phyloP scores from a whole-genome alignment of 1,140 invertebrate genomes.

The Apis cerana region DNA sequence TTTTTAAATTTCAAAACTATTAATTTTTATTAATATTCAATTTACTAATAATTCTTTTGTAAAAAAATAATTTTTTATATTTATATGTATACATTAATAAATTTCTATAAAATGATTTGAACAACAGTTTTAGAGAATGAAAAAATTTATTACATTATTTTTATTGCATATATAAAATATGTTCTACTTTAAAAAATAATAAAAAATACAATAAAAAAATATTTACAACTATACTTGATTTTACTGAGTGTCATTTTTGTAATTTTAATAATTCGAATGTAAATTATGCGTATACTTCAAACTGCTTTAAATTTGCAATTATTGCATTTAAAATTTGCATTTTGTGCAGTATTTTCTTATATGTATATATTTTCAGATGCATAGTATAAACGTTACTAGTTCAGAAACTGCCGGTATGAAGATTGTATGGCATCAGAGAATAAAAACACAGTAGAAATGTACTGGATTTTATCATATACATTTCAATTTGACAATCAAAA shows the following conservation, averaged over 20 bases:
- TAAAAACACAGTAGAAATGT: constrained; percentile 38
- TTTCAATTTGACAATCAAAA: constrained; percentile 26
- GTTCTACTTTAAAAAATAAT: not conserved
- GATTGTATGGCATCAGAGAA: constrained; percentile 15
- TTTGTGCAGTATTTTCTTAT: not conserved
- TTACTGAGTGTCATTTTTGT: not conserved
- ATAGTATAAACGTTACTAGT: not conserved
- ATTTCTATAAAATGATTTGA: not conserved
- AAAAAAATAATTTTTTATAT: not conserved
- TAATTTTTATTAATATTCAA: not conserved
- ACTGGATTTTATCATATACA: not conserved
- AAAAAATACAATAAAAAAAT: not conserved
- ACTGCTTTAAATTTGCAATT: constrained; percentile 7
- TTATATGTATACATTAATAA: not conserved
- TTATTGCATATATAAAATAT: not conserved
- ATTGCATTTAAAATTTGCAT: constrained; percentile 4
- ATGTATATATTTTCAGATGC: not conserved
- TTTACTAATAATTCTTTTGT: not conserved
- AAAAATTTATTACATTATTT: not conserved
- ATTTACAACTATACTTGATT: too few species aligned
- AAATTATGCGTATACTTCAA: not conserved
- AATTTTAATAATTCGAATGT: not conserved
- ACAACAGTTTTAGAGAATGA: not conserved
- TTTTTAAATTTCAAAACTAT: not conserved
- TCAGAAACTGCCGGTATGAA: constrained; percentile 28